These are phyloP conservation scores for Plodia interpunctella DNA, from an alignment of 1,140 invertebrate species.

Conservation along the genomic window DNA sequence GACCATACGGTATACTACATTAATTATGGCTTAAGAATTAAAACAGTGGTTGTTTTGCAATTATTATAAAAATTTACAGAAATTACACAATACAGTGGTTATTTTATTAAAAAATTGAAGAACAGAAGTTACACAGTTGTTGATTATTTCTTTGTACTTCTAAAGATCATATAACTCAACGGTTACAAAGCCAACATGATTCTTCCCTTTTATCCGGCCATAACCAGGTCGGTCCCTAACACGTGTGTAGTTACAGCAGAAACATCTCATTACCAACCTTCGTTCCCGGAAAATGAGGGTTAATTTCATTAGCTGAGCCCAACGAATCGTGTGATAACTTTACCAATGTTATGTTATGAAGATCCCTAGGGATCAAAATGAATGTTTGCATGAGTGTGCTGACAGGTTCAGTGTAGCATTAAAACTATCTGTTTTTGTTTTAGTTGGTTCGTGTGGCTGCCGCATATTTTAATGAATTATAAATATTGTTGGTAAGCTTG, in stretches of 20 bases:
- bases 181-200: slow-evolving; percentile 23
- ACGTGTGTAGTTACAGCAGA: slow-evolving; percentile 54
- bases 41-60: too few species aligned
- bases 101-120: too few species aligned
- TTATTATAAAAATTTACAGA: too few species aligned
- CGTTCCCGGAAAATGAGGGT: slow-evolving; percentile 59
- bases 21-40: too few species aligned
- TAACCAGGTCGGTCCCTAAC: slow-evolving; percentile 39
- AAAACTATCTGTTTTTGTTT: not conserved
- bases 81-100: too few species aligned
- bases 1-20: too few species aligned
- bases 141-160: not conserved
- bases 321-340: slow-evolving; percentile 76
- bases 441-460: too few species aligned
- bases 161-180: not conserved
- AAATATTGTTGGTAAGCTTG: too few species aligned
- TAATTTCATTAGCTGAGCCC: slow-evolving; percentile 73
- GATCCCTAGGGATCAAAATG: slow-evolving; percentile 47
- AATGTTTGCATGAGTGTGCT: slow-evolving; percentile 33
- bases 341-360: slow-evolving; percentile 67
- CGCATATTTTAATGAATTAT: too few species aligned
- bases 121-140: not conserved
- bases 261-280: slow-evolving; percentile 68
- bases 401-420: slow-evolving; percentile 11
- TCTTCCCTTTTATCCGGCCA: slow-evolving; percentile 23